Percentiles rank a stretch among this genome's conserved stretches.
These are phyloP conservation scores for Zaprionus lineosus DNA, from an alignment of 2,888 invertebrate genomes.

Conservation along the genomic window DNA sequence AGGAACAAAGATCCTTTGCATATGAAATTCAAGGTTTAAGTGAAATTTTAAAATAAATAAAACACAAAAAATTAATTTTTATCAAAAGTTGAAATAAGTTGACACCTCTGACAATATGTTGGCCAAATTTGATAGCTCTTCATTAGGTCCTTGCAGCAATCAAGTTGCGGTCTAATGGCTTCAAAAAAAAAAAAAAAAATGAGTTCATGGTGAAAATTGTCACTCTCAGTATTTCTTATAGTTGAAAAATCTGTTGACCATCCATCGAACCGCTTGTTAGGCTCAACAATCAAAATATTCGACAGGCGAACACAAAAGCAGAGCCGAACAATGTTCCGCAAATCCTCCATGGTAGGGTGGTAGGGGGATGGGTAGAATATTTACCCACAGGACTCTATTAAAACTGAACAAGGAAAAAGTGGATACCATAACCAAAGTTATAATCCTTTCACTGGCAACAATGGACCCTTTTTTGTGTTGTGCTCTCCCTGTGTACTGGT, in stretches of 20 bases:
- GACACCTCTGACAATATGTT: slow-evolving; percentile 1
- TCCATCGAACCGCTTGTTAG: slow-evolving; percentile 42
- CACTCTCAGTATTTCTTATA: slow-evolving; percentile 1
- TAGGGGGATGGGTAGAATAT: slow-evolving; percentile 32
- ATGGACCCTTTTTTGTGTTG: slow-evolving; percentile 23
- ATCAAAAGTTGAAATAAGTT: neutral
- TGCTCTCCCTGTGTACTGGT: neutral
- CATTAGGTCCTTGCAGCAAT: slow-evolving; percentile 30
- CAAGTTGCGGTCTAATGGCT: slow-evolving; percentile 28
- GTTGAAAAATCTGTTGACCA: slow-evolving; percentile 30
- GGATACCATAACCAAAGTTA: slow-evolving; percentile 40
- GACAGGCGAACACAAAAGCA: slow-evolving; percentile 18
- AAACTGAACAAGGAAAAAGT: slow-evolving; percentile 57
- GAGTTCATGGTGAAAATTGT: slow-evolving; percentile 7
- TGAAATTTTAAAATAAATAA: neutral
- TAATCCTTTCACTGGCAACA: slow-evolving; percentile 53
- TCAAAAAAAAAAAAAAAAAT: too few relatives aligned
- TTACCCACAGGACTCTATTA: slow-evolving; percentile 55
- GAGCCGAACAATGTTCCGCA: slow-evolving; percentile 12
- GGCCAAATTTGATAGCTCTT: slow-evolving; percentile 7
- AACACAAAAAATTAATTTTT: neutral
- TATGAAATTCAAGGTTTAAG: too few relatives aligned
- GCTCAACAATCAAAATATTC: slow-evolving; percentile 32
- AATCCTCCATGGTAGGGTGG: slow-evolving; percentile 24
- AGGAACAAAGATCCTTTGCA: too few relatives aligned